These are phyloP conservation scores for Phyllotreta striolata DNA, from an alignment of 2,888 invertebrate genomes.

Conservation along the genomic window DNA sequence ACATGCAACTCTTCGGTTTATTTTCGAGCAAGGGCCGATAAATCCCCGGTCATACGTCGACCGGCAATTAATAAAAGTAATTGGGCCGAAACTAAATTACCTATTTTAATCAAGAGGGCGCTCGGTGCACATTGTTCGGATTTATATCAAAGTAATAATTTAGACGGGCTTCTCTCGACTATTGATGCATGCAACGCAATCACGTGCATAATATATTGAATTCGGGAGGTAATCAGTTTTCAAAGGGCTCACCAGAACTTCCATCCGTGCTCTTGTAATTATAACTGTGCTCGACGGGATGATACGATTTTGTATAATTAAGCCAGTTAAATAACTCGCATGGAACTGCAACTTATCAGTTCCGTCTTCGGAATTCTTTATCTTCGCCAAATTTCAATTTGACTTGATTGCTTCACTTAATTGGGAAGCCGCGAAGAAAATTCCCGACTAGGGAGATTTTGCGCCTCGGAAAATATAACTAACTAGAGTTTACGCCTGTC, in stretches of 20 bases:
- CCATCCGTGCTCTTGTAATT: slow-evolving; percentile 16
- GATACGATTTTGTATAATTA: slow-evolving; percentile 9
- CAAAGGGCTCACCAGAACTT: slow-evolving; percentile 1
- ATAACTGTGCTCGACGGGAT: slow-evolving; percentile 5
- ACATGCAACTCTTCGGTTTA: slow-evolving; percentile 4
- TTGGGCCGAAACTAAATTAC: slow-evolving; percentile 19
- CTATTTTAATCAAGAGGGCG: slow-evolving; percentile 14
- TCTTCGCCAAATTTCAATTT: too few species aligned
- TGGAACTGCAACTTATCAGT: too few species aligned
- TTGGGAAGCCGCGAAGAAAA: too few species aligned
- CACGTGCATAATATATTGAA: slow-evolving; percentile 25
- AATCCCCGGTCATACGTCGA: slow-evolving; percentile 3
- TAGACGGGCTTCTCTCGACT: slow-evolving; percentile 11
- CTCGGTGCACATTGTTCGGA: slow-evolving; percentile 14
- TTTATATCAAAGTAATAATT: slow-evolving; percentile 20
- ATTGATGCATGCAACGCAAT: slow-evolving; percentile 16
- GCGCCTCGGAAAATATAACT: slow-evolving; percentile 4
- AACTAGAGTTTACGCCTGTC: slow-evolving; percentile 16
- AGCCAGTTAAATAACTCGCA: not conserved
- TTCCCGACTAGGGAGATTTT: not conserved
- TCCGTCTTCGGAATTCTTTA: too few species aligned
- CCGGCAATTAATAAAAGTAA: slow-evolving; percentile 20
- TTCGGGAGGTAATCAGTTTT: slow-evolving; percentile 21
- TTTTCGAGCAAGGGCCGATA: slow-evolving; percentile 5
- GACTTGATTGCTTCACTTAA: too few species aligned